Conservation (phyloP, 2,113 vertebrate genomes). For the Pluvialis apricaria region DNA sequence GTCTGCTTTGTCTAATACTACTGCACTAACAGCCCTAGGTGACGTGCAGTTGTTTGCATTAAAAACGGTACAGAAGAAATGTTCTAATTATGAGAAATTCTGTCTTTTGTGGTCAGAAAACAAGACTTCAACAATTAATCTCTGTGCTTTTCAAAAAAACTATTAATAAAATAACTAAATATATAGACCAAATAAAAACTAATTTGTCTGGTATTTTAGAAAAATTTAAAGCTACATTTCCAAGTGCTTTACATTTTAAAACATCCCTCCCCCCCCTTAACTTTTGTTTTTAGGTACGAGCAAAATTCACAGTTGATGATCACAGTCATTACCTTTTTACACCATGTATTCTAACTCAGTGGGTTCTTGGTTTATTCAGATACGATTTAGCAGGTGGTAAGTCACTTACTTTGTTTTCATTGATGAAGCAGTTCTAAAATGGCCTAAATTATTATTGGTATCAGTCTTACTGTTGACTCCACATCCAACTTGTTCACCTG, state of each 20-base stretch:
- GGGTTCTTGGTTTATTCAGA: constrained; percentile 94
- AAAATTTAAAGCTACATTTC: neutral
- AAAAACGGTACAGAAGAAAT: neutral
- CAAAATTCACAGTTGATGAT: constrained; percentile 92
- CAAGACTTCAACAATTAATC: neutral
- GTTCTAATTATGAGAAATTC: neutral
- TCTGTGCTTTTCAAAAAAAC: neutral
- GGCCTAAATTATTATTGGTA: neutral
- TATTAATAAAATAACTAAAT: neutral
- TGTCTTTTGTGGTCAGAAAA: neutral
- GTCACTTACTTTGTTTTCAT: constrained; percentile 15
- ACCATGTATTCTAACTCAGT: constrained; percentile 93
- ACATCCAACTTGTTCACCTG: neutral
- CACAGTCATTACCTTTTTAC: constrained; percentile 96
- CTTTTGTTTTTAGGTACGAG: constrained; percentile 79
- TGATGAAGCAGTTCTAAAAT: neutral
- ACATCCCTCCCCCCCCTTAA: neutral
- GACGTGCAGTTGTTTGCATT: neutral
- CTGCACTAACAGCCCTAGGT: neutral
- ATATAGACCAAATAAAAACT: neutral
- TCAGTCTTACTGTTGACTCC: neutral
- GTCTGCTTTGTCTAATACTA: neutral
- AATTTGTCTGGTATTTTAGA: neutral
- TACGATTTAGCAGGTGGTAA: constrained; percentile 91
- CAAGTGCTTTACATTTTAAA: neutral